phyloP scores from a whole-genome alignment of 2,888 invertebrate genomes.

The Hypomecis punctinalis region DNA sequence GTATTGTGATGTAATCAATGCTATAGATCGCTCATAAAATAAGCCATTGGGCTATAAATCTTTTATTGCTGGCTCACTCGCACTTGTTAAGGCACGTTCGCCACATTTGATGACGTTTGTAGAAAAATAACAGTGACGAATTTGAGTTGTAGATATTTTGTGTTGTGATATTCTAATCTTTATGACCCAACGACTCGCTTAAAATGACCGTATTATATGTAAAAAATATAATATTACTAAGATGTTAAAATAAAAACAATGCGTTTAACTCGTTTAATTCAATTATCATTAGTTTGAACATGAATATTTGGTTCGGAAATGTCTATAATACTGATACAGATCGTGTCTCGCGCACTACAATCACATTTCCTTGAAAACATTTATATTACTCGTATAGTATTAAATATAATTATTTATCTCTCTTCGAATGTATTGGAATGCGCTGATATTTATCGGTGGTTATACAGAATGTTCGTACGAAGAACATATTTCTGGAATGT shows the following conservation, averaged over 20 bases:
- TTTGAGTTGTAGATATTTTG: too few relatives aligned
- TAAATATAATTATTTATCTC: slow-evolving; percentile 29
- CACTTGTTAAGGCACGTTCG: too few relatives aligned
- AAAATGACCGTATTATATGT: too few relatives aligned
- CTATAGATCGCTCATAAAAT: too few relatives aligned
- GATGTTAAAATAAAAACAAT: slow-evolving; percentile 4
- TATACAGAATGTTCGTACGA: neutral
- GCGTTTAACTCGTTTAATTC: slow-evolving; percentile 64
- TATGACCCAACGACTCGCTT: too few relatives aligned
- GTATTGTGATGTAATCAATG: too few relatives aligned
- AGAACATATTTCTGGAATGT: too few relatives aligned
- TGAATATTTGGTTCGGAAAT: slow-evolving; percentile 74
- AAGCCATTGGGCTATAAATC: too few relatives aligned
- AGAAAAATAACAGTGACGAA: too few relatives aligned
- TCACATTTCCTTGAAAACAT: slow-evolving; percentile 35
- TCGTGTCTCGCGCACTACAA: slow-evolving; percentile 50
- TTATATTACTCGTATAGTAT: slow-evolving; percentile 21
- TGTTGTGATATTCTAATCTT: too few relatives aligned
- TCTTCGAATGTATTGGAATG: slow-evolving; percentile 40
- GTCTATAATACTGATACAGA: slow-evolving; percentile 70
- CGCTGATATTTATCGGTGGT: slow-evolving; percentile 29
- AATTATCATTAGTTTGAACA: slow-evolving; percentile 53
- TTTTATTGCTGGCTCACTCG: too few relatives aligned
- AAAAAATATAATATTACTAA: neutral
- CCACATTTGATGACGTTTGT: too few relatives aligned